Evolutionary conservation across 2,113 vertebrate species (phyloP).

Genomic region (Indicator maculatus): DNA sequence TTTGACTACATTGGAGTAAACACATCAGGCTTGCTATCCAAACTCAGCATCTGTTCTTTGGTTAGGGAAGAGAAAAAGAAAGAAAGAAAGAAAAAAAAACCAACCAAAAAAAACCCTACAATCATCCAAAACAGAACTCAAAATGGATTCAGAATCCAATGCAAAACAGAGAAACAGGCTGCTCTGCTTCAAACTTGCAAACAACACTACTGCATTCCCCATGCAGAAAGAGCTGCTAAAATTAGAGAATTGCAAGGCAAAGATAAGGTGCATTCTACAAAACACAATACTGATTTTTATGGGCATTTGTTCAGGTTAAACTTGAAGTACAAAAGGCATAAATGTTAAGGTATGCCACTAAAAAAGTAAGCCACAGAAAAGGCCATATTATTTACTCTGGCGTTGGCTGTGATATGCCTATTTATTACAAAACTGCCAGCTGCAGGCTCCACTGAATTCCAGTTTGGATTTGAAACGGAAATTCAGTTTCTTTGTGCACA

Average conservation of each 20-base stretch:
- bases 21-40: constrained; percentile 4
- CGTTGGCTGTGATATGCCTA: background rate
- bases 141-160: constrained; percentile 42
- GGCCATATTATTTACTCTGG: background rate
- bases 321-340: background rate
- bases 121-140: constrained; percentile 45
- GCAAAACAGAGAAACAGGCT: constrained; percentile 23
- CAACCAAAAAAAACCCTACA: background rate
- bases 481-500: background rate
- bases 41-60: constrained; percentile 62
- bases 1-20: constrained; percentile 47
- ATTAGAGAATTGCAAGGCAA: background rate
- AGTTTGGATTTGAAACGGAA: background rate
- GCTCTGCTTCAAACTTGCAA: constrained; percentile 27
- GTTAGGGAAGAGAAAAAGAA: background rate
- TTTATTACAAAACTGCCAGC: background rate
- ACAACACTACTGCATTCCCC: constrained; percentile 20
- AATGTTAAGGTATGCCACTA: background rate
- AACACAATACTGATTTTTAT: background rate
- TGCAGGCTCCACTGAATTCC: background rate
- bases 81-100: no score
- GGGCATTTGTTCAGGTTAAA: background rate
- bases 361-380: background rate
- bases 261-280: background rate
- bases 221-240: background rate